Evolutionary conservation across 1,140 invertebrate genomes (phyloP), one percentile per base, ranked within the genome.

Genomic region (Ips typographus): DNA sequence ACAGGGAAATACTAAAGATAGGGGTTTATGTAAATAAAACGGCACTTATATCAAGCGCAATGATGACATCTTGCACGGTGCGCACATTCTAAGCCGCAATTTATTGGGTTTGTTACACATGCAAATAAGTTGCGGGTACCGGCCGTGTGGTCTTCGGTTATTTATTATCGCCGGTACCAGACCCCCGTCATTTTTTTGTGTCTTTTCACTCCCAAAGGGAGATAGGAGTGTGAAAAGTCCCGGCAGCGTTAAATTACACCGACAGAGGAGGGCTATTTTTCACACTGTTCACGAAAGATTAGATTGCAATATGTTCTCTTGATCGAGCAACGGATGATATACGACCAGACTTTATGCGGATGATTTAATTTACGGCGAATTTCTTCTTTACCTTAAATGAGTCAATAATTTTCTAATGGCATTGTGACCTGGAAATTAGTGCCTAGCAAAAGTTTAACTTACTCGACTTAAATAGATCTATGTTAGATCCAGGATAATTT

Each of bases 101-200:
- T 68, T 68, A 68, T 68, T 62, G 66, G 60, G 52, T 69, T 64
- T 64, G 67, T 69, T 69, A 44, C 59, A 69, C 40, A 69, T 64
- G 67, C 67, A 64, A 59, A 69, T 68, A 60, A 68, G 58, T 68
- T 61, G 49, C 58, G 44, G 65, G 65, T 64, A 56, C 53, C 39
- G 53, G 53, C 53, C 53, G 53, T 56, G 53, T 56, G 53, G 53
- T 56, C 53, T 56, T 56, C n/a, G 53, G 53, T 56, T 56, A 56
- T 56, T 56, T 56, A 56, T 56, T 56, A 56, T 38, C 53, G 7
- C 39, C n/a, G 53, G 22, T 38, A 38, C 44, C 22, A 49, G 44
- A 49, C 44, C 7, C 7, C 6, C 44, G 44, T 49, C 44, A 49
- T 49, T 49, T 49, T 49, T 49, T 22, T 22, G 22, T 22, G 22